Conservation (phyloP, 1,140 invertebrate species). For the Lepidurus arcticus region DNA sequence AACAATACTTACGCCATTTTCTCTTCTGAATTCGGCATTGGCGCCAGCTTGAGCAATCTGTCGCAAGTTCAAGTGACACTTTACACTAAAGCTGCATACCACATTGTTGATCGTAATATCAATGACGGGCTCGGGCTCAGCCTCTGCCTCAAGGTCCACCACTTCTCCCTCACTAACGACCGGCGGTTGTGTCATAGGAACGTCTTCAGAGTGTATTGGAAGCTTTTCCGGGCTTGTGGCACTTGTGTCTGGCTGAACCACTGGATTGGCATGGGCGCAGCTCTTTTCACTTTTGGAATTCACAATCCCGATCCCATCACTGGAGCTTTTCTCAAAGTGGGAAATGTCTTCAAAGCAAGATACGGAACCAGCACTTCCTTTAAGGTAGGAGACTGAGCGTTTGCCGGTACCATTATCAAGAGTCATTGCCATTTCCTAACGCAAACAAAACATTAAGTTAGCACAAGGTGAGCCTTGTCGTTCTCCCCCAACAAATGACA, state of each 20-base stretch:
- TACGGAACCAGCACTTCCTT: not conserved
- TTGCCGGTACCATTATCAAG: slow-evolving; percentile 6
- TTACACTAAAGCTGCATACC: slow-evolving; percentile 93
- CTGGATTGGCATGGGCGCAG: not conserved
- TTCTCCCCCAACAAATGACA: no score
- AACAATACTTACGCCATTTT: slow-evolving; percentile 68
- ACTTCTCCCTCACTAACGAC: not conserved
- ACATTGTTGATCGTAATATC: slow-evolving; percentile 98
- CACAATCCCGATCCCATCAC: not conserved
- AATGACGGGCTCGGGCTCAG: slow-evolving; percentile 58
- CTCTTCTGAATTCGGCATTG: slow-evolving; percentile 92
- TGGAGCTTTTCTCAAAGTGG: not conserved
- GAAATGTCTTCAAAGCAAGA: not conserved
- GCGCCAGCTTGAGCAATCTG: slow-evolving; percentile 85
- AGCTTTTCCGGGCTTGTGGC: not conserved
- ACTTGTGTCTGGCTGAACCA: not conserved
- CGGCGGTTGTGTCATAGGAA: not conserved
- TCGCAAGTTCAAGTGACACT: slow-evolving; percentile 93
- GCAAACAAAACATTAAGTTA: not conserved
- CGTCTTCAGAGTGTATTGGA: not conserved
- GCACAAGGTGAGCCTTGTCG: no score
- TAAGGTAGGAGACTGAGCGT: not conserved
- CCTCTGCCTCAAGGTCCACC: slow-evolving; percentile 29
- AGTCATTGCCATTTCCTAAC: slow-evolving; percentile 6
- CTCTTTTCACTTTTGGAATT: not conserved